Conservation (phyloP, 2,113 vertebrate species). For the Zosterops pallidus region DNA sequence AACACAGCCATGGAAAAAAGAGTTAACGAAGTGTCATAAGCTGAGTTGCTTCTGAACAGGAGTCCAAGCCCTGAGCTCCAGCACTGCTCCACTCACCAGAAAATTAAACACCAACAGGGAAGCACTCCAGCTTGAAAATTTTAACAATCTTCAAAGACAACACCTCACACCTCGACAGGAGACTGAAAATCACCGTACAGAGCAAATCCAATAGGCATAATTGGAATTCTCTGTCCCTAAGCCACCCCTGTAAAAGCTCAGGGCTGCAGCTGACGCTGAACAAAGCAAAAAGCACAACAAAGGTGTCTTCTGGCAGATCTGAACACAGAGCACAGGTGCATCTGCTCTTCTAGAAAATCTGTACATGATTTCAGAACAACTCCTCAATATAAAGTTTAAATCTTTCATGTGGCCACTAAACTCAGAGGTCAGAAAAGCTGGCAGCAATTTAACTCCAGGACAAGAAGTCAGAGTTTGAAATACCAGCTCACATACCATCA, state of each 20-base stretch:
- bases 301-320: not conserved
- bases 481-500: not conserved
- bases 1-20: not conserved
- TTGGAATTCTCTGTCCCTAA: not conserved
- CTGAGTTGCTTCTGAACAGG: not conserved
- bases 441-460: not conserved
- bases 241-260: not conserved
- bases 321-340: not conserved
- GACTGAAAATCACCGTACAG: not conserved
- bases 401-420: not conserved
- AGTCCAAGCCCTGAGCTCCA: not conserved
- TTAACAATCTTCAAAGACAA: not conserved
- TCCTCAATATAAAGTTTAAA: not conserved
- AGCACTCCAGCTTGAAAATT: not conserved
- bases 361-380: not conserved
- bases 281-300: not conserved
- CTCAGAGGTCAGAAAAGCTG: not conserved
- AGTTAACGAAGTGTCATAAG: not conserved
- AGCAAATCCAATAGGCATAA: not conserved
- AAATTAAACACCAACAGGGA: not conserved
- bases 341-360: rapidly evolving
- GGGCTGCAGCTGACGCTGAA: not conserved
- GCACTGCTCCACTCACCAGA: not conserved
- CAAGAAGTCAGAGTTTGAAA: not conserved
- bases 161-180: rapidly evolving